Conservation (phyloP, 2,113 vertebrate species). For the Notarius lentiginosus region DNA sequence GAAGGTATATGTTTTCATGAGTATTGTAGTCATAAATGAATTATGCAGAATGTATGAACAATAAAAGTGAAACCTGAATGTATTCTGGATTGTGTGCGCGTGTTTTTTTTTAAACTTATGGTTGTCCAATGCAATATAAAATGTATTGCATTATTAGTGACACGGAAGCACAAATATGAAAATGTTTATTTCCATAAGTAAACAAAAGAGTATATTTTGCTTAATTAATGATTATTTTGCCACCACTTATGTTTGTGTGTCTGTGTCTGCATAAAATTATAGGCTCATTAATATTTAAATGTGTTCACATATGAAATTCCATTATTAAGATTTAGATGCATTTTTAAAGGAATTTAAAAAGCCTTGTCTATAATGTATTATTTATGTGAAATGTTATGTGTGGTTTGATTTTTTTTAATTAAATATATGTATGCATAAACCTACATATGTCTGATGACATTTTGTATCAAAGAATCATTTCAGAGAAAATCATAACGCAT, state of each 20-base stretch:
- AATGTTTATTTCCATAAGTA: not conserved
- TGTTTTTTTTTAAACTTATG: not conserved
- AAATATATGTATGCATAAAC: not conserved
- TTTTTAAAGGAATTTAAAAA: not conserved
- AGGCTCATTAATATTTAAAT: not conserved
- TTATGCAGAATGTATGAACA: not conserved
- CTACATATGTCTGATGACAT: no score
- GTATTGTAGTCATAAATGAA: not conserved
- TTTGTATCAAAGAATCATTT: not conserved
- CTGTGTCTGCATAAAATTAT: not conserved
- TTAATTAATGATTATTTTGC: not conserved
- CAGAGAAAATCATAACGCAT: not conserved
- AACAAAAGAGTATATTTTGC: not conserved
- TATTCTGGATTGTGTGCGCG: not conserved
- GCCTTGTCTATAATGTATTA: not conserved
- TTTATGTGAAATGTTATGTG: not conserved
- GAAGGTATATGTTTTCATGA: not conserved
- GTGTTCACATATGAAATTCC: not conserved
- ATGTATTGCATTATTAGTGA: not conserved
- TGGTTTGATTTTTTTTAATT: not conserved
- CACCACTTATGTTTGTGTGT: not conserved
- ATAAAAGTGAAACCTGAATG: constrained; percentile 24
- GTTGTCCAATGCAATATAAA: not conserved
- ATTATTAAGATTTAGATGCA: not conserved
- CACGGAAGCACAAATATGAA: not conserved